A percentile compares a stretch with the other conserved stretches of the same genome.
phyloP scores from a whole-genome alignment of 2,888 invertebrate genomes.

The Sesamia inferens region DNA sequence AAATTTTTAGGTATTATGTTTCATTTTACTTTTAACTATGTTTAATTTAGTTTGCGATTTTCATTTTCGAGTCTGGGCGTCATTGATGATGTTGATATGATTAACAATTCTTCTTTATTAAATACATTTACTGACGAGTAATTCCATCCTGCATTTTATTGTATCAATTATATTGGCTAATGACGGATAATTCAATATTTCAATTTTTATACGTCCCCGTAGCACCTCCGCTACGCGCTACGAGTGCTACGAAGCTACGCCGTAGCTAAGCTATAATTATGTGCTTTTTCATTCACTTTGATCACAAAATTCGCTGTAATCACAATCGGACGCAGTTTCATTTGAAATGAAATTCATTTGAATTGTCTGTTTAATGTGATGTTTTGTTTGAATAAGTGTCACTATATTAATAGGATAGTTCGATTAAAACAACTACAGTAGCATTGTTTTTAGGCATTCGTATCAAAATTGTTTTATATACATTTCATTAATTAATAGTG shows the following conservation, averaged over 20 bases:
- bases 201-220: conserved; percentile 42
- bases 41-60: too few species aligned
- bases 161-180: background rate
- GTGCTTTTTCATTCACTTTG: conserved; percentile 57
- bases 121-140: background rate
- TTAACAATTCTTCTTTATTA: background rate
- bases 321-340: conserved; percentile 30
- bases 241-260: conserved; percentile 46
- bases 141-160: background rate
- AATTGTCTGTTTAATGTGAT: conserved; percentile 14
- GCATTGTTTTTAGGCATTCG: background rate
- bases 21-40: too few species aligned
- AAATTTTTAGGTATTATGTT: too few species aligned
- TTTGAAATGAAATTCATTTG: conserved; percentile 23
- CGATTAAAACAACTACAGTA: background rate
- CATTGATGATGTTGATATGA: background rate
- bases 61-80: background rate
- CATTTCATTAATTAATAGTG: background rate
- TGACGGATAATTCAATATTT: conserved; percentile 10
- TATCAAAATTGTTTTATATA: background rate
- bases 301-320: background rate
- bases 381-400: conserved; percentile 6
- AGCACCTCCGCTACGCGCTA: conserved; percentile 64
- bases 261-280: conserved; percentile 55
- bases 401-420: conserved; percentile 1